These are phyloP conservation scores for Drosophila ironensis DNA, from an alignment of 1,140 invertebrate genomes.

Conservation along the genomic window DNA sequence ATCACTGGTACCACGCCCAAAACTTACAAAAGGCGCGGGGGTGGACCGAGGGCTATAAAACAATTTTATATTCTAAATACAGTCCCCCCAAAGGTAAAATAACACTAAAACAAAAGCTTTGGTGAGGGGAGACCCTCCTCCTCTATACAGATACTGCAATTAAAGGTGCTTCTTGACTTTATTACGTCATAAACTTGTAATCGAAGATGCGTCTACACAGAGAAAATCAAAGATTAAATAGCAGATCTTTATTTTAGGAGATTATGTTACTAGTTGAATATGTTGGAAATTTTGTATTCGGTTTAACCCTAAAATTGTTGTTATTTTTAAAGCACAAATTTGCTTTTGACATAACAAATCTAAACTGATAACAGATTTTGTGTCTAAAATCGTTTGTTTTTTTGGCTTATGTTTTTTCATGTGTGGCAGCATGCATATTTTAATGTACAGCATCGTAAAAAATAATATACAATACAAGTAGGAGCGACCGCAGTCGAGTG, in stretches of 20 bases:
- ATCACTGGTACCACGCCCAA: slow-evolving; percentile 48
- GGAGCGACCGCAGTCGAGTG: no score
- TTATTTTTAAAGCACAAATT: background rate
- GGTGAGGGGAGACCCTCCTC: background rate
- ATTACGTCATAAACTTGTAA: slow-evolving; percentile 56
- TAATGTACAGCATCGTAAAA: slow-evolving; percentile 32
- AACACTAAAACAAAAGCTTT: slow-evolving; percentile 45
- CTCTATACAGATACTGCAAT: slow-evolving; percentile 24
- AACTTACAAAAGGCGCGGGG: slow-evolving; percentile 9
- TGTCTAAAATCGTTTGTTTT: background rate
- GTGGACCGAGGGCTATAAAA: slow-evolving; percentile 37
- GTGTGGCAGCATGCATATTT: slow-evolving; percentile 18
- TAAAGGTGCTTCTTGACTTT: slow-evolving; percentile 49
- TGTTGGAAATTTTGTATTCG: background rate
- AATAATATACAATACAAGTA: slow-evolving; percentile 37
- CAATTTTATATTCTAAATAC: slow-evolving; percentile 32
- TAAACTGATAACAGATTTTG: background rate
- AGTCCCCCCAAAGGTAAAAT: slow-evolving; percentile 38
- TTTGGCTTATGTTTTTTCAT: background rate
- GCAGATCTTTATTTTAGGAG: no score
- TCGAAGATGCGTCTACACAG: slow-evolving; percentile 24
- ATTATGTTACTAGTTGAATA: background rate
- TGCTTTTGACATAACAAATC: background rate
- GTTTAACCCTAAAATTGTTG: no score
- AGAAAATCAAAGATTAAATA: background rate